phyloP scores from a whole-genome alignment of 2,113 vertebrate species.

The Psittacus erithacus region DNA sequence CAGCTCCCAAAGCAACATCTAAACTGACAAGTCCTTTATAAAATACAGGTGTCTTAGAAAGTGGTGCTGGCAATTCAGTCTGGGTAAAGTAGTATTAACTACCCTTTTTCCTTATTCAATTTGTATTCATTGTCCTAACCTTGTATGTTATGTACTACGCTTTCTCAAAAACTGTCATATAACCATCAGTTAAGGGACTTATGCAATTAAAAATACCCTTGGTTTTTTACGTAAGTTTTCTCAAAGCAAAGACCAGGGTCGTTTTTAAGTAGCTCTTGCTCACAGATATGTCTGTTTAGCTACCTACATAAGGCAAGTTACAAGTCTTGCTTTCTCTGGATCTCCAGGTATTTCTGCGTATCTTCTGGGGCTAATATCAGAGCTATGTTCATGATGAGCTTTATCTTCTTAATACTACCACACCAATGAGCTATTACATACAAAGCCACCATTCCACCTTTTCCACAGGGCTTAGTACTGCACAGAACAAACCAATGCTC shows the following conservation, averaged over 20 bases:
- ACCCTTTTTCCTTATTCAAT: not conserved
- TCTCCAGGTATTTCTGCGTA: not conserved
- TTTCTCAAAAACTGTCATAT: not conserved
- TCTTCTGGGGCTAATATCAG: not conserved
- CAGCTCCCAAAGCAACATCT: not conserved
- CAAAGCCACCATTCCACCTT: not conserved
- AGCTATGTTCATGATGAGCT: not conserved
- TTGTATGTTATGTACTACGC: not conserved
- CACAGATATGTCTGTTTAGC: not conserved
- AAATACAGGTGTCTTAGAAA: not conserved
- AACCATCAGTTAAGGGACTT: not conserved
- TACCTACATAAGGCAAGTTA: not conserved
- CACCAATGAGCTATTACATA: not conserved
- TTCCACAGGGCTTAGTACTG: not conserved
- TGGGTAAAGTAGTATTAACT: not conserved
- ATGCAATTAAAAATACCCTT: not conserved
- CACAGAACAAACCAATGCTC: not conserved
- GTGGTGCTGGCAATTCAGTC: not conserved
- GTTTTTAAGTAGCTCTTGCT: not conserved
- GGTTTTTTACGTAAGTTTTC: accelerated
- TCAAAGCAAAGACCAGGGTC: not conserved
- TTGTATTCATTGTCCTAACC: not conserved
- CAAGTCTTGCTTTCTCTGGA: not conserved
- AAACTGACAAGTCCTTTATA: not conserved
- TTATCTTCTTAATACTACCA: not conserved